Conservation (phyloP, 2,113 vertebrate species). For the Dermatemys mawii region DNA sequence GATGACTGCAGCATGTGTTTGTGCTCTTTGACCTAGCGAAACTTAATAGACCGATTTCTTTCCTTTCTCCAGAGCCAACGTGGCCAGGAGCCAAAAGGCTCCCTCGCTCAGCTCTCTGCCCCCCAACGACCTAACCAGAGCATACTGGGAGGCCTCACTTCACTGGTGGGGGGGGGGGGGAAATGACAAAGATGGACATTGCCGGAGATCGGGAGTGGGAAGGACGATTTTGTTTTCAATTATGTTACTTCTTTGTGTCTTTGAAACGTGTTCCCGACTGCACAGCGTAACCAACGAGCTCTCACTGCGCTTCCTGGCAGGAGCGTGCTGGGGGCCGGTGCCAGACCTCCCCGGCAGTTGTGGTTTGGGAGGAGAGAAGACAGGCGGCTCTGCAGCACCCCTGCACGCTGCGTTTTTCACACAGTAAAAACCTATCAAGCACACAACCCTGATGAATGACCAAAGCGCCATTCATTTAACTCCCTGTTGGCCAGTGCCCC, state of each 20-base stretch:
- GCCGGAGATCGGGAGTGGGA: background rate
- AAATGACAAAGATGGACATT: background rate
- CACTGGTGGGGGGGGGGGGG: background rate
- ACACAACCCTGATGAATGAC: fast-evolving
- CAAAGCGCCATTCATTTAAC: background rate
- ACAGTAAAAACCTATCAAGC: background rate
- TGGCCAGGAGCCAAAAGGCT: conserved; percentile 4
- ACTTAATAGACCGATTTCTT: background rate
- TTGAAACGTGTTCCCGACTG: fast-evolving
- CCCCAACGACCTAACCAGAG: background rate
- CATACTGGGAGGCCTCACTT: background rate
- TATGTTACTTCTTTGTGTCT: background rate
- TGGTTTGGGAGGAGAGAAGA: conserved; percentile 14
- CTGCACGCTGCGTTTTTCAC: background rate
- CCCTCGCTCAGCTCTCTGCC: background rate
- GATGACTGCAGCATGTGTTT: background rate
- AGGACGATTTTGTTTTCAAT: background rate
- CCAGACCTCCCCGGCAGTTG: conserved; percentile 65
- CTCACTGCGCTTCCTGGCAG: conserved; percentile 31
- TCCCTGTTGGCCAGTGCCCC: fast-evolving
- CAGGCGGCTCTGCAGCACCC: background rate
- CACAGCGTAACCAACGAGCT: background rate
- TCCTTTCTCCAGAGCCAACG: background rate
- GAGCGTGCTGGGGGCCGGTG: background rate
- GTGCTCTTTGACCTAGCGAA: conserved; percentile 7